Conservation (phyloP, 2,797 vertebrate species). For the Darevskia mixta region DNA sequence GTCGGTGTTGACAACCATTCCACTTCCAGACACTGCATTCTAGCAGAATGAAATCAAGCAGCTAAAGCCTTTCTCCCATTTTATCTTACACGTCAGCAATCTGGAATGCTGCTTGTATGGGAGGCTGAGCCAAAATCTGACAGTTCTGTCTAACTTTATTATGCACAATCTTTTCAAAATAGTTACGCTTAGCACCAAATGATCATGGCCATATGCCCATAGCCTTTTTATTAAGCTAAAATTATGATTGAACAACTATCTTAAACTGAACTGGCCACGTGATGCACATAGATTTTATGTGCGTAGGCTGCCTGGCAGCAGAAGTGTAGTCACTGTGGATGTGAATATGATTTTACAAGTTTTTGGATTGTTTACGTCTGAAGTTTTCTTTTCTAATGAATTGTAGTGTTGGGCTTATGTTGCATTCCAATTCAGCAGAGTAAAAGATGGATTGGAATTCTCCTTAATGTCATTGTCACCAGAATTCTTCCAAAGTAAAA, state of each 20-base stretch:
- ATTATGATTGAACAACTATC: not conserved
- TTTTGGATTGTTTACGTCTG: not conserved
- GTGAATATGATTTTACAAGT: not conserved
- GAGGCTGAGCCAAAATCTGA: slow-evolving; percentile 7
- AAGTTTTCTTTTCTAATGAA: not conserved
- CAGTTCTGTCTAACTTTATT: not conserved
- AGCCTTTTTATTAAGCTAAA: not conserved
- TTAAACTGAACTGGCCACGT: not conserved
- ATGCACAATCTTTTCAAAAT: not conserved
- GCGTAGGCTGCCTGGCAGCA: not conserved
- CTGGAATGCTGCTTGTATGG: slow-evolving; percentile 18
- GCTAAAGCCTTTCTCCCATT: slow-evolving; percentile 7
- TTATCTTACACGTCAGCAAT: not conserved
- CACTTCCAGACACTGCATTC: slow-evolving; percentile 3
- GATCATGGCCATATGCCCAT: not conserved
- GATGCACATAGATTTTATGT: not conserved
- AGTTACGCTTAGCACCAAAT: not conserved
- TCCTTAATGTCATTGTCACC: too few species aligned
- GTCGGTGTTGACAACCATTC: not conserved
- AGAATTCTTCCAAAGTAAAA: too few species aligned
- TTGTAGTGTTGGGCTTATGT: not conserved
- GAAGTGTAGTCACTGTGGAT: not conserved
- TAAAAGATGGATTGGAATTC: not conserved
- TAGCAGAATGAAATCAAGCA: slow-evolving; percentile 4
- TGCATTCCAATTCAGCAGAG: not conserved